phyloP scores from a whole-genome alignment of 2,888 invertebrate species.

The Acanthosepion esculentum region DNA sequence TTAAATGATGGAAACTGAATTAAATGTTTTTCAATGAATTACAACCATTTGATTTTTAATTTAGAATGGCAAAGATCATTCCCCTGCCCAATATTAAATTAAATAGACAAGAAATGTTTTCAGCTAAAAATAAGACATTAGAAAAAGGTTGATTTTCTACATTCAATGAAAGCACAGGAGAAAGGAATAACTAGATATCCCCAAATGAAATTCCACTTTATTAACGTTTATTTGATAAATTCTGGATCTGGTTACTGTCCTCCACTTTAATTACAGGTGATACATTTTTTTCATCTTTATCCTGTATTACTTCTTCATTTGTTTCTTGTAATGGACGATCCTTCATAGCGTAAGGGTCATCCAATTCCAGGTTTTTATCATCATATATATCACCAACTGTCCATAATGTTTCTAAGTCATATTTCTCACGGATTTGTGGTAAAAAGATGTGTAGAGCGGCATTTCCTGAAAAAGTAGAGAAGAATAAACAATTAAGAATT shows the following conservation, averaged over 20 bases:
- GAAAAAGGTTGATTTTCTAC: too few species aligned
- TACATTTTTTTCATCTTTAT: background rate
- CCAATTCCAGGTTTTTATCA: conserved; percentile 70
- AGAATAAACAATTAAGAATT: background rate
- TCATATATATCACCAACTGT: conserved; percentile 88
- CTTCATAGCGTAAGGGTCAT: conserved; percentile 50
- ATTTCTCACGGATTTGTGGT: conserved; percentile 81
- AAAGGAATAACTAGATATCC: background rate
- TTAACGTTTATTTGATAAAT: background rate
- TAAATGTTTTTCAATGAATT: too few species aligned
- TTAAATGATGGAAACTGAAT: too few species aligned
- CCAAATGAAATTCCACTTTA: background rate
- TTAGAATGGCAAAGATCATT: too few species aligned
- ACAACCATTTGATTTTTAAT: too few species aligned
- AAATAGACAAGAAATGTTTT: too few species aligned
- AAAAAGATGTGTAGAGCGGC: conserved; percentile 92
- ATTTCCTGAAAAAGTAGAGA: conserved; percentile 82
- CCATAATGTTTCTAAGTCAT: conserved; percentile 95
- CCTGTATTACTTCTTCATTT: background rate
- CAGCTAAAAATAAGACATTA: too few species aligned
- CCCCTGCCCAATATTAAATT: too few species aligned
- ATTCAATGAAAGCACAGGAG: too few species aligned
- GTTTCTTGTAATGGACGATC: background rate
- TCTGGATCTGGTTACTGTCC: background rate
- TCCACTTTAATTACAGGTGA: background rate